Conservation (phyloP, 2,113 vertebrate genomes). For the Ctenomys sociabilis region DNA sequence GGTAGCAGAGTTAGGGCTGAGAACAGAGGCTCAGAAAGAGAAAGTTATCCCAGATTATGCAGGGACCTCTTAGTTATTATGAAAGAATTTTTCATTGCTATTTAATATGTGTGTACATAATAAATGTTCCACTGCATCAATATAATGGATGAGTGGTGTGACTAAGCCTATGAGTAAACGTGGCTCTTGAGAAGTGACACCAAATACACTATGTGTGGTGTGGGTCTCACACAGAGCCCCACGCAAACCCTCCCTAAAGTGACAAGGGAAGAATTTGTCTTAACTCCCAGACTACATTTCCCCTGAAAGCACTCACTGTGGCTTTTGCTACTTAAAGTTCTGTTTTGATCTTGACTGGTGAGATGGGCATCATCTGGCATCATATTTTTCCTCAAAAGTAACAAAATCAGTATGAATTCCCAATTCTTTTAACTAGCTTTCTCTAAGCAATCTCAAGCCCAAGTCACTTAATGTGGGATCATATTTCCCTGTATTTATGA, state of each 20-base stretch:
- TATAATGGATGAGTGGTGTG: neutral
- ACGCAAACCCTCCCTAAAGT: neutral
- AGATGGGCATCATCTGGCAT: neutral
- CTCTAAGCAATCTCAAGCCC: neutral
- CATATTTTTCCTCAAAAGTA: neutral
- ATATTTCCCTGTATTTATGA: neutral
- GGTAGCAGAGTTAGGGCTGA: neutral
- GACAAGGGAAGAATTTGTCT: neutral
- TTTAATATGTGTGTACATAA: neutral
- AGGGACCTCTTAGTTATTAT: neutral
- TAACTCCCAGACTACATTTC: neutral
- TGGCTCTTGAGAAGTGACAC: neutral
- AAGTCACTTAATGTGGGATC: neutral
- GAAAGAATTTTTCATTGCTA: neutral
- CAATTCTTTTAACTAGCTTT: neutral
- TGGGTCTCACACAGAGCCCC: neutral
- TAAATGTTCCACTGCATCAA: neutral
- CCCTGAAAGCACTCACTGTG: neutral
- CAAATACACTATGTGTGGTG: neutral
- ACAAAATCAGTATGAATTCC: neutral
- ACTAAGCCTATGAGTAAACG: neutral
- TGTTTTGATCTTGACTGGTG: neutral
- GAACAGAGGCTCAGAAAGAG: neutral
- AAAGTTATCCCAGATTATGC: neutral
- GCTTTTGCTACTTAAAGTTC: neutral